phyloP scores from a whole-genome alignment of 1,140 invertebrate species.

The Drosophila navojoa region DNA sequence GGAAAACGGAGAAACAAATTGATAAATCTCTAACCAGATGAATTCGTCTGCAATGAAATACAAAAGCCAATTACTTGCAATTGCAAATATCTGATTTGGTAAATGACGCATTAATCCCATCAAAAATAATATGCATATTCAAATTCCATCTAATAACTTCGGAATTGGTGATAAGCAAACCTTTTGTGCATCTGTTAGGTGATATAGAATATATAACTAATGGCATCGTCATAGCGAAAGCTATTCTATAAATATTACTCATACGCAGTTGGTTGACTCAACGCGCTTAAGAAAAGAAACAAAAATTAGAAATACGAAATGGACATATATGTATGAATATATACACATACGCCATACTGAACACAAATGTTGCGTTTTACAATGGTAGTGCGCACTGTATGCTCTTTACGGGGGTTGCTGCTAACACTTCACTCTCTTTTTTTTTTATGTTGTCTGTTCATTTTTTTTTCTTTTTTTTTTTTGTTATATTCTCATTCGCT shows the following conservation, averaged over 20 bases:
- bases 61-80: background rate
- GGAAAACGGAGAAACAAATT: background rate
- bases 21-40: background rate
- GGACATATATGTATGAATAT: background rate
- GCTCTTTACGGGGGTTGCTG: slow-evolving; percentile 34
- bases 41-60: background rate
- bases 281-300: slow-evolving; percentile 6
- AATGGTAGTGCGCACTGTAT: slow-evolving; percentile 28
- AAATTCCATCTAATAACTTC: too few relatives aligned
- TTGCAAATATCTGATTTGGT: background rate
- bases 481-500: slow-evolving; percentile 1
- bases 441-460: background rate
- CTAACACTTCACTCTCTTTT: slow-evolving; percentile 6
- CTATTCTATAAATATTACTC: slow-evolving; percentile 21
- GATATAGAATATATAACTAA: background rate
- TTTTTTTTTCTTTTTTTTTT: background rate
- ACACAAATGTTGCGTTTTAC: slow-evolving; percentile 6
- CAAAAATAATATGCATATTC: too few relatives aligned
- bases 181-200: background rate
- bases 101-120: too few relatives aligned
- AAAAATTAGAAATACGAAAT: slow-evolving; percentile 2
- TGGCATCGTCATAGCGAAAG: slow-evolving; percentile 21
- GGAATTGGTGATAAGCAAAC: too few relatives aligned
- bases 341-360: background rate
- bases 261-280: slow-evolving; percentile 11